These are phyloP conservation scores for Ctenosaura bakeri DNA, from an alignment of 2,797 vertebrate species.

Conservation along the genomic window DNA sequence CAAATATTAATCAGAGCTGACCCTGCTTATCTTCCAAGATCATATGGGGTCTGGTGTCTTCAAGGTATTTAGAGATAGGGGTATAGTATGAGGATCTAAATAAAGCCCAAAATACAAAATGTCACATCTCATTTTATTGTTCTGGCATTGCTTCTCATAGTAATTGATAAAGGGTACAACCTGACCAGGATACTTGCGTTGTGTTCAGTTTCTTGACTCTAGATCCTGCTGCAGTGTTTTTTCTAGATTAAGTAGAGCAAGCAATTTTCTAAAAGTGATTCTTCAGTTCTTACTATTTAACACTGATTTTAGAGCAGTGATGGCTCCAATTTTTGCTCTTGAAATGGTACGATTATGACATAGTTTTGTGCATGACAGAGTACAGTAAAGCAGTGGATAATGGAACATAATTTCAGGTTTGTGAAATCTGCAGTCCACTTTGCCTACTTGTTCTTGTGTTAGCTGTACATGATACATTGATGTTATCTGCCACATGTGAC, in stretches of 20 bases:
- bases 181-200: neutral
- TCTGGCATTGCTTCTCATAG: neutral
- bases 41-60: no score
- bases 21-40: no score
- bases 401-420: neutral
- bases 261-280: neutral
- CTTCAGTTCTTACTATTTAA: neutral
- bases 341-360: neutral
- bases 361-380: neutral
- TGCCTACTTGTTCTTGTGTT: neutral
- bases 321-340: neutral
- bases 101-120: neutral
- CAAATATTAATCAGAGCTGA: no score
- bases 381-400: neutral
- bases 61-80: no score
- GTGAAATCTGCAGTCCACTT: no score
- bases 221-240: neutral
- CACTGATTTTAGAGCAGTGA: neutral
- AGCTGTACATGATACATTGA: neutral
- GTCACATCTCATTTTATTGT: neutral
- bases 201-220: slow-evolving; percentile 1
- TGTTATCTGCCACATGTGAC: neutral
- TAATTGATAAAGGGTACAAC: neutral
- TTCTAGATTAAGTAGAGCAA: neutral
- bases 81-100: neutral